Base-by-base conservation (phyloP, 2,888 invertebrate genomes). In the Microchrysa polita region DNA sequence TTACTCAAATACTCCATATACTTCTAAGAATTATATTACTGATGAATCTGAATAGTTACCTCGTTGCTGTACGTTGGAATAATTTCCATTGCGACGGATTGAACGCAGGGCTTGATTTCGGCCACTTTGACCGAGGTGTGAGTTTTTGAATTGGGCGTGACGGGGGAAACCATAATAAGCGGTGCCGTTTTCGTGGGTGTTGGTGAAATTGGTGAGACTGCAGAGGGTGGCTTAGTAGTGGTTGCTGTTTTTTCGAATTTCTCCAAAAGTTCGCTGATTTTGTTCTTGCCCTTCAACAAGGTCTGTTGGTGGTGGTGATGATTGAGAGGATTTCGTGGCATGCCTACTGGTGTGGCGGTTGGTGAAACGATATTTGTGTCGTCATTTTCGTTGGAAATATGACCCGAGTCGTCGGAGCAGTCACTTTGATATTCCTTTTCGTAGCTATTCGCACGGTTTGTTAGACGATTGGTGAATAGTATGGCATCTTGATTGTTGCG, bases 341-440 rank as follows among this genome's bases (percentile, higher is more conserved):
- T 1, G 23, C 65, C 10, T 7, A 22, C 10, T n/a, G 61, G 18
- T 16, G 40, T 14, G 1, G 14, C 44, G 10, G 20, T 53, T 57
- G 69, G 14, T 20, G 57, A 69, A 27, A 40, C 57, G 2, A 5
- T 18, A 12, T 40, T 71, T 2, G 44, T 42, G 59, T 80, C 79
- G 75, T 90, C 89, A 79, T 89, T 89, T 82, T 92, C 92, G 81
- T 92, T 92, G 67, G 93, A 93, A 78, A 92, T 93, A 84, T 93
- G 92, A 75, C 93, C 93, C 73, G 93, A 93, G 85, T 93, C 93
- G 79, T 93, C 93, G 74, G 92, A 92, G 79, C 92, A 92, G 79
- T 91, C 91, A 5, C 91, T 91, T 77, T 87, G 88, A 78, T 88
- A 88, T 82, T 88, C 88, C 75, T 87, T 87, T 82, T 77, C 76